Percentiles rank a stretch among this genome's conserved stretches.
phyloP scores from a whole-genome alignment of 2,797 vertebrate genomes.

The Coranthus polyacanthus region DNA sequence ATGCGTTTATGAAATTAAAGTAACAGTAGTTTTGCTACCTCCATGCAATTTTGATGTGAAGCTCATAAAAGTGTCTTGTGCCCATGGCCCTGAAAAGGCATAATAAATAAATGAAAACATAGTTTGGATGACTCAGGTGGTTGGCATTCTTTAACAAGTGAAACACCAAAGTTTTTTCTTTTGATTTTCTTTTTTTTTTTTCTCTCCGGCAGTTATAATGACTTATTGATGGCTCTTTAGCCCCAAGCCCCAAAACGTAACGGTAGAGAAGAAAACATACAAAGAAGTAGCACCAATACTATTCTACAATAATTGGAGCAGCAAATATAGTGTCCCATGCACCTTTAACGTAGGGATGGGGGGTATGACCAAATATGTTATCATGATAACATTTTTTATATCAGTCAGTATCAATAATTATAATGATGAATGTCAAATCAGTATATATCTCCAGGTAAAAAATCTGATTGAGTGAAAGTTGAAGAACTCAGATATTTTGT shows the following conservation, averaged over 20 bases:
- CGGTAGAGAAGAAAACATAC: not conserved
- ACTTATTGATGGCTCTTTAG: constrained; percentile 33
- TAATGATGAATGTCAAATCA: too few relatives aligned
- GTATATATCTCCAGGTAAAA: too few relatives aligned
- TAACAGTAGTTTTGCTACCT: not conserved
- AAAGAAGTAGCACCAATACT: too few relatives aligned
- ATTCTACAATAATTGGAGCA: too few relatives aligned
- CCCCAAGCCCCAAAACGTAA: not conserved
- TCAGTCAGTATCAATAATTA: too few relatives aligned
- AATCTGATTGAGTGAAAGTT: too few relatives aligned
- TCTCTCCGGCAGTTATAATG: not conserved
- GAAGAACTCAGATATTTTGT: too few relatives aligned
- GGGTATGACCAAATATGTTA: too few relatives aligned
- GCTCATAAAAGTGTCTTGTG: not conserved
- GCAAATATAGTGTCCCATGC: too few relatives aligned
- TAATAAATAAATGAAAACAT: constrained; percentile 25
- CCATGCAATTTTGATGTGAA: not conserved
- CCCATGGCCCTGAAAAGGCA: not conserved
- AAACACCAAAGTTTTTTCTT: not conserved
- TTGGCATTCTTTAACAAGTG: constrained; percentile 19
- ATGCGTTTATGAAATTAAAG: constrained; percentile 18
- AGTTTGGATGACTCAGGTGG: not conserved
- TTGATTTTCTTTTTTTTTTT: not conserved
- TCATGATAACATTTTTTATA: too few relatives aligned
- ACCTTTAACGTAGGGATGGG: too few relatives aligned